phyloP scores from a whole-genome alignment of 2,888 invertebrate species.

The Andrena fulva region DNA sequence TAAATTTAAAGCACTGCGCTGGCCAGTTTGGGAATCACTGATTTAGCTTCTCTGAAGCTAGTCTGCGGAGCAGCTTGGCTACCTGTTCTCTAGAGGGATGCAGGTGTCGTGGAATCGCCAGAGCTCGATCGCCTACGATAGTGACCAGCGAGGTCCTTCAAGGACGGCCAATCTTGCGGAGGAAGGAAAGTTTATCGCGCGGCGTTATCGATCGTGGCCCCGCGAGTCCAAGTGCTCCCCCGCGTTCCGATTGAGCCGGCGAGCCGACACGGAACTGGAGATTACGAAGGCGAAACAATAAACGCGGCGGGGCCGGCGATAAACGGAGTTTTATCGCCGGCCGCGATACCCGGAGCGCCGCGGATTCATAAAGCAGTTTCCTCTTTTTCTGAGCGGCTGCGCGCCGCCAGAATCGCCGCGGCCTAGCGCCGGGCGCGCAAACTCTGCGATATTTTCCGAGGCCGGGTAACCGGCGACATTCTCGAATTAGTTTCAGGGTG shows the following conservation, averaged over 20 bases:
- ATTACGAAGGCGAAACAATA: conserved; percentile 35
- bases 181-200: conserved; percentile 3
- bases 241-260: background rate
- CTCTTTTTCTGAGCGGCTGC: background rate
- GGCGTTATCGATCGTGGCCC: conserved; percentile 5
- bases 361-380: conserved; percentile 7
- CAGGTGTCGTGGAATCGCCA: conserved; percentile 2
- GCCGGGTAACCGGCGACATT: background rate
- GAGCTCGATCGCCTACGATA: conserved; percentile 2
- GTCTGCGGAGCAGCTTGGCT: background rate
- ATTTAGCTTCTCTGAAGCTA: background rate
- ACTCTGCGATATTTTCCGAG: background rate
- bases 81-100: background rate
- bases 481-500: conserved; percentile 46
- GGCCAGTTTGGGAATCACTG: background rate
- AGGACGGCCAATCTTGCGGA: background rate
- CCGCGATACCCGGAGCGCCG: background rate
- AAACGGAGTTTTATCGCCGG: conserved; percentile 38
- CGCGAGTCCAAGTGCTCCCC: background rate
- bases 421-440: background rate
- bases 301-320: conserved; percentile 26
- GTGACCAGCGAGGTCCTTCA: background rate
- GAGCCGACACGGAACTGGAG: conserved; percentile 3
- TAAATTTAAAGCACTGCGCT: no score
- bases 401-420: background rate